Conservation (phyloP, 2,113 vertebrate genomes). For the Barbus barbus region DNA sequence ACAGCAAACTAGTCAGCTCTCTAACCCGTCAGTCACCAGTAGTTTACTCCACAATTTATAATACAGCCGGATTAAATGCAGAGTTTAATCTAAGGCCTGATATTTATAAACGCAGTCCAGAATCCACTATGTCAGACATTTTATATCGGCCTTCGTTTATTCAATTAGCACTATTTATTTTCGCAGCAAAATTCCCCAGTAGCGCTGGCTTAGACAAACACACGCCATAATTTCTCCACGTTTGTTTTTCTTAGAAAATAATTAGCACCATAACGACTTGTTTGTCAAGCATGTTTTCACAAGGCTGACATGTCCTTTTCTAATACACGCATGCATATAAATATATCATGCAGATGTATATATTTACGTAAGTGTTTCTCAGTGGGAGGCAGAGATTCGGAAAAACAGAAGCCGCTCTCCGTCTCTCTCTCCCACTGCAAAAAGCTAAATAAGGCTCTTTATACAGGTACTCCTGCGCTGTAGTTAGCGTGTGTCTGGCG, state of each 20-base stretch:
- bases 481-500: constrained; percentile 70
- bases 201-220: constrained; percentile 49
- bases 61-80: background rate
- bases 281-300: constrained; percentile 51
- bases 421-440: background rate
- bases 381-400: constrained; percentile 76
- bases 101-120: background rate
- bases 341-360: background rate
- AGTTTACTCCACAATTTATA: background rate
- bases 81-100: constrained; percentile 4
- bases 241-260: constrained; percentile 56
- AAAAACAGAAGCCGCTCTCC: constrained; percentile 67
- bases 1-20: too few relatives aligned
- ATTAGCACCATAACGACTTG: constrained; percentile 53
- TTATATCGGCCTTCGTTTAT: constrained; percentile 46
- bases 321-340: constrained; percentile 31
- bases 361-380: constrained; percentile 43
- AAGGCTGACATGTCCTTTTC: constrained; percentile 42
- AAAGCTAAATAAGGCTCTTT: constrained; percentile 75
- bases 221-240: constrained; percentile 31
- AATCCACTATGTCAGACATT: constrained; percentile 34
- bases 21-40: background rate
- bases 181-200: constrained; percentile 40
- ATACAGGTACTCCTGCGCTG: constrained; percentile 69
- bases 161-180: constrained; percentile 54